Conservation (phyloP, 2,888 invertebrate genomes). For the Pterobdella sp. region DNA sequence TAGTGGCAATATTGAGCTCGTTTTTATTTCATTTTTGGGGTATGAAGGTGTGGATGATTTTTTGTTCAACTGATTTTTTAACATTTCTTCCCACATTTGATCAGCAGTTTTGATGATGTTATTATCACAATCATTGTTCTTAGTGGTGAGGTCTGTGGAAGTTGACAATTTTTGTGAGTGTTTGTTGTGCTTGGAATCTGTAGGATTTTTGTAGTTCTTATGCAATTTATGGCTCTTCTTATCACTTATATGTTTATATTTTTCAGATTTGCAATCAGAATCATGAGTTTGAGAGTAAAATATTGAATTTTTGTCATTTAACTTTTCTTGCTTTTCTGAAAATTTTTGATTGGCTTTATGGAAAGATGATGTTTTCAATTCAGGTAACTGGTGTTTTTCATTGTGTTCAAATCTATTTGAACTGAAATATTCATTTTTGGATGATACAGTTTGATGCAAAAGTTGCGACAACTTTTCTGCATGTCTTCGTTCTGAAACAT, state of each 20-base stretch:
- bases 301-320: not conserved
- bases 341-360: not conserved
- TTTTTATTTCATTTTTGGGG: no score
- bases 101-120: not conserved
- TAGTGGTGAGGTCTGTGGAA: no score
- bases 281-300: not conserved
- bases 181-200: not conserved
- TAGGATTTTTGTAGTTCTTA: not conserved
- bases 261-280: not conserved
- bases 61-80: not conserved
- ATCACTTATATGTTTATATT: not conserved
- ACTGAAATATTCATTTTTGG: conserved; percentile 20
- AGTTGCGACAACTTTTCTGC: conserved; percentile 27
- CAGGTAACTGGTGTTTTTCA: not conserved
- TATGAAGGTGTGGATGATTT: not conserved
- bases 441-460: conserved; percentile 24
- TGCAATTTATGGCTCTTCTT: not conserved
- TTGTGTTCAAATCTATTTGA: conserved; percentile 3
- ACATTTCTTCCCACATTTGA: conserved; percentile 12
- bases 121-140: not conserved
- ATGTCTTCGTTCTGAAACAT: conserved; percentile 22
- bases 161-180: not conserved
- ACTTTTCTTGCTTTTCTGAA: not conserved
- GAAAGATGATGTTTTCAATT: not conserved
- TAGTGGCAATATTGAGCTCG: no score